Conservation (phyloP, 2,888 invertebrate species). For the Stegophylla sp. region DNA sequence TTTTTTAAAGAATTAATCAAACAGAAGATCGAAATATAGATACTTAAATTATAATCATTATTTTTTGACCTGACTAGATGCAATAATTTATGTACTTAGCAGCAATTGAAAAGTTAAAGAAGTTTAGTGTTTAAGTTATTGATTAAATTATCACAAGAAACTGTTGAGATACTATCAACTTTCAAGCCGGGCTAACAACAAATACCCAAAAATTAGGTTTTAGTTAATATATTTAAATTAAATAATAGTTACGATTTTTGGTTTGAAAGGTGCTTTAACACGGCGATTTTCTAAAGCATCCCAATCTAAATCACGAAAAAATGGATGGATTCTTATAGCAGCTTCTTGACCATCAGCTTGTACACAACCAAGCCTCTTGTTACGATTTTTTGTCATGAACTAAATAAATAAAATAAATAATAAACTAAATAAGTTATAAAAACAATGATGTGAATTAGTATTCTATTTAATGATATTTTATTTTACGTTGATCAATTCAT, state of each 20-base stretch:
- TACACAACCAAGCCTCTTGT: slow-evolving; percentile 90
- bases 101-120: no score
- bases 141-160: no score
- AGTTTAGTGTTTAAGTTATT: no score
- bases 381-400: slow-evolving; percentile 98
- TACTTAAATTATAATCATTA: not conserved
- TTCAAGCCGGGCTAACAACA: no score
- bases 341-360: slow-evolving; percentile 75
- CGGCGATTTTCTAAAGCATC: slow-evolving; percentile 86
- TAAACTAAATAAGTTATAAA: not conserved
- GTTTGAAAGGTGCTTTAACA: slow-evolving; percentile 96
- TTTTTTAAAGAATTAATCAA: no score
- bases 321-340: slow-evolving; percentile 88
- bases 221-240: not conserved
- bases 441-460: slow-evolving; percentile 3
- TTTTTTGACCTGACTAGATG: not conserved
- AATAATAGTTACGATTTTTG: slow-evolving; percentile 83
- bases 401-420: slow-evolving; percentile 64
- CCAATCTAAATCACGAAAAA: slow-evolving; percentile 97
- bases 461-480: not conserved
- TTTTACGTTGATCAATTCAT: no score
- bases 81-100: no score
- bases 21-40: no score
- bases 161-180: no score
- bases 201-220: not conserved